These are phyloP conservation scores for Amorpha juglandis DNA, from an alignment of 2,888 invertebrate genomes.

Conservation along the genomic window DNA sequence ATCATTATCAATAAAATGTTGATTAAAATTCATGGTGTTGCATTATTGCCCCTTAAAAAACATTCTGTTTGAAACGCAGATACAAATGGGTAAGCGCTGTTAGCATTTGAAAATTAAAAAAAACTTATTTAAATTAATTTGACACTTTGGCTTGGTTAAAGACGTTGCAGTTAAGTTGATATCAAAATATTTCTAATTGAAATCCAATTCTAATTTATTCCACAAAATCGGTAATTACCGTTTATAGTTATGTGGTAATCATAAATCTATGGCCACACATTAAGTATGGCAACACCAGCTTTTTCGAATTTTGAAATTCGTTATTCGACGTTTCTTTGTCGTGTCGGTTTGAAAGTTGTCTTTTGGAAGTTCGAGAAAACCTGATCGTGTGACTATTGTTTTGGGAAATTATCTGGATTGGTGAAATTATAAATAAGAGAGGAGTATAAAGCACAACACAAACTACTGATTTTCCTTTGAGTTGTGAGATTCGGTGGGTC, in stretches of 20 bases:
- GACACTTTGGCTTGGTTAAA: too few relatives aligned
- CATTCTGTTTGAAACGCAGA: too few relatives aligned
- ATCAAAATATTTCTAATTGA: too few relatives aligned
- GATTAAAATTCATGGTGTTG: too few relatives aligned
- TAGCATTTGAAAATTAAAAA: too few relatives aligned
- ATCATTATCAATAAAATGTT: too few relatives aligned
- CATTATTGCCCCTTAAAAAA: too few relatives aligned
- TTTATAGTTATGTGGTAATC: not conserved
- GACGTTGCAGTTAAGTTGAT: too few relatives aligned
- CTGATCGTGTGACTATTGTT: constrained; percentile 4
- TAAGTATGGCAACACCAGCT: constrained; percentile 37
- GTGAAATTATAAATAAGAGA: not conserved
- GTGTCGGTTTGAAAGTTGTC: constrained; percentile 38
- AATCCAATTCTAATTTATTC: too few relatives aligned
- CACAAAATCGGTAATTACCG: too few relatives aligned
- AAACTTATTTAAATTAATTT: too few relatives aligned
- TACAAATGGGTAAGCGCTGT: too few relatives aligned
- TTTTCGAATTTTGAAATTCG: constrained; percentile 35
- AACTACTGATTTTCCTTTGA: not conserved
- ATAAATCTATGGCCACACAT: not conserved
- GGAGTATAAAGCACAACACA: not conserved
- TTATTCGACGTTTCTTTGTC: constrained; percentile 31
- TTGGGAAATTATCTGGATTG: not conserved
- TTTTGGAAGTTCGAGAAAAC: constrained; percentile 39
- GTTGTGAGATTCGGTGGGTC: constrained; percentile 20